Percentiles rank a stretch among this genome's conserved stretches.
phyloP scores from a whole-genome alignment of 2,797 vertebrate species.

The Spondyliosoma cantharus region DNA sequence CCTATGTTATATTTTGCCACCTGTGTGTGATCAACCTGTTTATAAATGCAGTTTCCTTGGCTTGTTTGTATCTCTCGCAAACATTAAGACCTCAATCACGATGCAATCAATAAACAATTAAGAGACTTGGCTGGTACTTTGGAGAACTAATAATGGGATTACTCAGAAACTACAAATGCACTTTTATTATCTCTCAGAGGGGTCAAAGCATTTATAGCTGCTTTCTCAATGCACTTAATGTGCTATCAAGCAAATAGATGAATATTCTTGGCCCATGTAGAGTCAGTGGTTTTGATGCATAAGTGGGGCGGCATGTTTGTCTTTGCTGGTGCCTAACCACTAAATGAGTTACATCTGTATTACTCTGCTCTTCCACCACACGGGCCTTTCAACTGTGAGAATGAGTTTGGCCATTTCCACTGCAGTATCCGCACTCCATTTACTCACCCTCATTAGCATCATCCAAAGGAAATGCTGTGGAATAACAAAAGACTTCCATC shows the following conservation, averaged over 20 bases:
- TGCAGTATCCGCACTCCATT: constrained; percentile 52
- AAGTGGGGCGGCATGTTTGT: constrained; percentile 6
- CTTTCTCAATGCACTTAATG: constrained; percentile 26
- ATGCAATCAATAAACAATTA: constrained; percentile 2
- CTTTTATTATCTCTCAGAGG: constrained; percentile 16
- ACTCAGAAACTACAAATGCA: constrained; percentile 27
- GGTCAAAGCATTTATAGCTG: constrained; percentile 11
- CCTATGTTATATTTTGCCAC: neutral
- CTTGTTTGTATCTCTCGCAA: neutral
- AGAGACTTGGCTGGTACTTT: neutral
- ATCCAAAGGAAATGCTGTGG: constrained; percentile 47
- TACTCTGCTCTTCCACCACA: constrained; percentile 22
- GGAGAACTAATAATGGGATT: neutral
- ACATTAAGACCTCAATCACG: neutral
- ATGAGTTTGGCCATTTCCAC: constrained; percentile 63
- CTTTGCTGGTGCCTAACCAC: constrained; percentile 2
- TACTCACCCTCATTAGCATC: constrained; percentile 46
- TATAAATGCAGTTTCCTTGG: neutral
- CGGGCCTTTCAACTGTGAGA: constrained; percentile 31
- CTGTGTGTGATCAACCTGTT: neutral
- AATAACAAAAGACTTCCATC: constrained; percentile 7
- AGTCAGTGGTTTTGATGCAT: neutral
- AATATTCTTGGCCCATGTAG: neutral
- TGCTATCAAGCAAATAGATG: neutral
- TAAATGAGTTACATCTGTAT: constrained; percentile 63